These are phyloP conservation scores for Myathropa florea DNA, from an alignment of 2,888 invertebrate genomes.

Conservation along the genomic window DNA sequence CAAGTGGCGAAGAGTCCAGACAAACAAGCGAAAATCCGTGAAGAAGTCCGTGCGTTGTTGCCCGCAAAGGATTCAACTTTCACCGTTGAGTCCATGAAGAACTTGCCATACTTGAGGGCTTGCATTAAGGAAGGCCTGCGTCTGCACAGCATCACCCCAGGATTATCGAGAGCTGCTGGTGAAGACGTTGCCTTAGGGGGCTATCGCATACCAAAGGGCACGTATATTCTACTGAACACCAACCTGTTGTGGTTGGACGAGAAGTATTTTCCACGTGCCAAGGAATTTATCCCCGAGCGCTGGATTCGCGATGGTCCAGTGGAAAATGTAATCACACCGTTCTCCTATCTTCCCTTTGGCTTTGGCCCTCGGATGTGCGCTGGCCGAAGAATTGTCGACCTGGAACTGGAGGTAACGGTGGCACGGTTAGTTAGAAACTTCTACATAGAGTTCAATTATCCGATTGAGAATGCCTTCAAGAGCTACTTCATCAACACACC, in stretches of 20 bases:
- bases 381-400: slow-evolving; percentile 86
- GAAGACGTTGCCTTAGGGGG: slow-evolving; percentile 83
- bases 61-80: slow-evolving; percentile 79
- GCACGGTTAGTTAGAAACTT: slow-evolving; percentile 75
- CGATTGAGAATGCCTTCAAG: slow-evolving; percentile 72
- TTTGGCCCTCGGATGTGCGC: slow-evolving; percentile 85
- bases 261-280: slow-evolving; percentile 83
- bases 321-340: slow-evolving; percentile 47
- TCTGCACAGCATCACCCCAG: slow-evolving; percentile 83
- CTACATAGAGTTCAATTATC: slow-evolving; percentile 72
- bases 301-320: slow-evolving; percentile 82
- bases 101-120: slow-evolving; percentile 85
- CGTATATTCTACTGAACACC: slow-evolving; percentile 87
- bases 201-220: slow-evolving; percentile 84
- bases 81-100: slow-evolving; percentile 80
- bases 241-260: slow-evolving; percentile 84
- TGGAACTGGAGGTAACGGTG: slow-evolving; percentile 83
- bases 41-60: slow-evolving; percentile 82
- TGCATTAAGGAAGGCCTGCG: slow-evolving; percentile 88
- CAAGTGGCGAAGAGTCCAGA: slow-evolving; percentile 84
- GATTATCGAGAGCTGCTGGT: slow-evolving; percentile 82
- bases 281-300: slow-evolving; percentile 86
- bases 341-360: slow-evolving; percentile 83
- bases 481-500: slow-evolving; percentile 74
- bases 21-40: slow-evolving; percentile 84